Conservation (phyloP, 2,113 vertebrate species). For the Otolemur garnettii region DNA sequence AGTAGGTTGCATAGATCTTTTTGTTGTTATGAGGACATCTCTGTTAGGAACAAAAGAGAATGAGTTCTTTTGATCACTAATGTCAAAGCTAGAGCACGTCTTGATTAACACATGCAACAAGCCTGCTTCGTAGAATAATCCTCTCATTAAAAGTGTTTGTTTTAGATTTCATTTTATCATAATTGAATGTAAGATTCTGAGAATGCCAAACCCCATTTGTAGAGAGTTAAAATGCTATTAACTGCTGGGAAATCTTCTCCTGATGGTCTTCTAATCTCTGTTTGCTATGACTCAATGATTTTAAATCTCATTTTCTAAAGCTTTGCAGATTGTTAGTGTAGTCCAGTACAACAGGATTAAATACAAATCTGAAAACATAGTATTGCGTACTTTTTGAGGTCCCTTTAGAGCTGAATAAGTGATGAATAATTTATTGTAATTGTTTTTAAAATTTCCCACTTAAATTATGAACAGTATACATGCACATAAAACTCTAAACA, state of each 20-base stretch:
- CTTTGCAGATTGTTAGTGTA: conserved; percentile 50
- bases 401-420: conserved; percentile 53
- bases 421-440: conserved; percentile 49
- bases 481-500: conserved; percentile 21
- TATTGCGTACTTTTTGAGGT: conserved; percentile 16
- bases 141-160: conserved; percentile 63
- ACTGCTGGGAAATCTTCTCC: conserved; percentile 52
- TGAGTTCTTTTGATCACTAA: conserved; percentile 53
- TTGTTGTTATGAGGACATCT: conserved; percentile 53
- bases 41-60: conserved; percentile 53
- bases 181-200: conserved; percentile 59
- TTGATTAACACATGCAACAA: conserved; percentile 55
- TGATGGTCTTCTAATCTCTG: conserved; percentile 63
- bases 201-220: conserved; percentile 52
- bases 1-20: conserved; percentile 46
- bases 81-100: conserved; percentile 47
- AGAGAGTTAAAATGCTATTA: conserved; percentile 65
- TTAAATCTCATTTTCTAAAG: conserved; percentile 71
- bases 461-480: conserved; percentile 34
- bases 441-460: conserved; percentile 53
- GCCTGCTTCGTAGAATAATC: conserved; percentile 58
- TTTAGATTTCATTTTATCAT: conserved; percentile 68
- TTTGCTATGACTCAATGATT: conserved; percentile 52
- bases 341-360: conserved; percentile 62
- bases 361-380: conserved; percentile 20